phyloP scores from a whole-genome alignment of 2,888 invertebrate species.

The Drosophila seclusa region DNA sequence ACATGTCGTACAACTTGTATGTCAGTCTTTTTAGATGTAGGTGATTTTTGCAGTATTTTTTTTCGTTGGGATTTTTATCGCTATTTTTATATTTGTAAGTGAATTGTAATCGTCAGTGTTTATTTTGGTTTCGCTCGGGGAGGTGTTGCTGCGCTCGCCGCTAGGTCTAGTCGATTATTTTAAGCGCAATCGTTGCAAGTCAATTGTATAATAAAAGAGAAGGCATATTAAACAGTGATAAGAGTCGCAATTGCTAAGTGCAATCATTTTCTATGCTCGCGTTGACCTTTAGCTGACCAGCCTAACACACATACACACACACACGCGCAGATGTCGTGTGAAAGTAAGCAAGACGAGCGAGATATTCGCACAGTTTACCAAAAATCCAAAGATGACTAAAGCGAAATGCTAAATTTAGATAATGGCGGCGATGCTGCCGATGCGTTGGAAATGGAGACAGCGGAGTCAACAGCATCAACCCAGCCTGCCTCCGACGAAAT shows the following conservation, averaged over 20 bases:
- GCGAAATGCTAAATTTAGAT: conserved; percentile 75
- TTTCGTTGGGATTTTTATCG: not conserved
- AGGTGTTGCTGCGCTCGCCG: not conserved
- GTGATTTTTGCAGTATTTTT: conserved; percentile 19
- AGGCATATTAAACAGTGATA: conserved; percentile 17
- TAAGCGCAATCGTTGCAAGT: conserved; percentile 16
- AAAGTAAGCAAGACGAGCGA: conserved; percentile 47
- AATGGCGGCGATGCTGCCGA: conserved; percentile 26
- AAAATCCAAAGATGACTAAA: conserved; percentile 27
- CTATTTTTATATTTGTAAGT: not conserved
- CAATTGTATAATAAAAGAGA: conserved; percentile 22
- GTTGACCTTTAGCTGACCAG: conserved; percentile 26
- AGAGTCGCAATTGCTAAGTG: not conserved
- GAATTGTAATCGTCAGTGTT: conserved; percentile 25
- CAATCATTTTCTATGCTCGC: not conserved
- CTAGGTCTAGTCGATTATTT: conserved; percentile 24
- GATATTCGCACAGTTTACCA: conserved; percentile 32
- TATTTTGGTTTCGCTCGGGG: conserved; percentile 10
- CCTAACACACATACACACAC: conserved; percentile 8
- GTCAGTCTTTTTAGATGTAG: not conserved
- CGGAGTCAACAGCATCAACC: not conserved
- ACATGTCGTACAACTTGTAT: not conserved
- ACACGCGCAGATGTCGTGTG: conserved; percentile 28
- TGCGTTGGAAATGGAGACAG: conserved; percentile 41
- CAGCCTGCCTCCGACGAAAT: conserved; percentile 6